Conservation (phyloP, 2,113 vertebrate genomes). For the Gnathochromis pfefferi region DNA sequence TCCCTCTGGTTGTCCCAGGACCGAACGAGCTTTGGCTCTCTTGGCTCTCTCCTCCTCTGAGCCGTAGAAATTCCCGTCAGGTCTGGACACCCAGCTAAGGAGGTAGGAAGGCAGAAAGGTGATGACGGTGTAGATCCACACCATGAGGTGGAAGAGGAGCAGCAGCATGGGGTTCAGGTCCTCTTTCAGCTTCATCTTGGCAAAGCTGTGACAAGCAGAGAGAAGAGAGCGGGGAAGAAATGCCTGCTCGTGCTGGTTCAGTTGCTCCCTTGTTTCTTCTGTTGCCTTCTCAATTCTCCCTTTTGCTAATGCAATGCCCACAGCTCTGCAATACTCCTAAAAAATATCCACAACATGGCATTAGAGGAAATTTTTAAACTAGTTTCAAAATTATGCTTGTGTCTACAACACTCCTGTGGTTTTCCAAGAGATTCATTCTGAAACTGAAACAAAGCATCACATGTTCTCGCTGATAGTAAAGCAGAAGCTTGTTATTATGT, state of each 20-base stretch:
- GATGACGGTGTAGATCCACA: slow-evolving; percentile 79
- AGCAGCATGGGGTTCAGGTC: slow-evolving; percentile 83
- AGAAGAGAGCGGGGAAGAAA: background rate
- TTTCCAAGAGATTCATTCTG: background rate
- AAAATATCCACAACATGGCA: background rate
- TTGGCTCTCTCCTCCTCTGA: slow-evolving; percentile 73
- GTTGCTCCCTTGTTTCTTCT: background rate
- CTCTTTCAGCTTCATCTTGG: slow-evolving; percentile 86
- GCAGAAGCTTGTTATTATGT: background rate
- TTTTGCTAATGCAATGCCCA: background rate
- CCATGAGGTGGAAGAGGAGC: slow-evolving; percentile 78
- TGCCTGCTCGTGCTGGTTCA: background rate
- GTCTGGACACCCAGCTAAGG: slow-evolving; percentile 40
- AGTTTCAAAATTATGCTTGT: background rate
- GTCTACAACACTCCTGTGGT: background rate
- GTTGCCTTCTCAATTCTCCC: background rate
- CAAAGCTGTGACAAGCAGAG: background rate
- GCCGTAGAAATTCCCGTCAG: slow-evolving; percentile 28
- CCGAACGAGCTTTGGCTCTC: slow-evolving; percentile 77
- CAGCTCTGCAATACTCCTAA: background rate
- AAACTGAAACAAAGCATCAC: background rate
- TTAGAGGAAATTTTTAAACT: background rate
- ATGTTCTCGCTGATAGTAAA: background rate
- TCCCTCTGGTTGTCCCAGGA: slow-evolving; percentile 70
- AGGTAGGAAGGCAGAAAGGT: slow-evolving; percentile 83